Conservation (phyloP, 2,113 vertebrate species). For the Hippocampus comes region DNA sequence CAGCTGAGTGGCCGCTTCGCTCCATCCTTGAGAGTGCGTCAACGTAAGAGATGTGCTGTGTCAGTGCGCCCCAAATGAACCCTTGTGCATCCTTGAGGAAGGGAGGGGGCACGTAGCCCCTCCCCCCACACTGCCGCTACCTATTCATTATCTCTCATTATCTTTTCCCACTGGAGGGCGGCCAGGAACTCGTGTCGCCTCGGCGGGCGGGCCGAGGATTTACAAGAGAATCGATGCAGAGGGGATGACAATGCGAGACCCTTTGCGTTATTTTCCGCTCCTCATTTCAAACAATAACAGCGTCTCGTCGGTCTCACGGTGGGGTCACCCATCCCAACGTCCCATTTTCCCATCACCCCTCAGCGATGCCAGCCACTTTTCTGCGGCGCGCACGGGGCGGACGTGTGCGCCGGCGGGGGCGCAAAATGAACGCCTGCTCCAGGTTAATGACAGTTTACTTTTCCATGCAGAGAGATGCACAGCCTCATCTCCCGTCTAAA, state of each 20-base stretch:
- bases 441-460: slow-evolving; percentile 62
- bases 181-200: slow-evolving; percentile 54
- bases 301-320: slow-evolving; percentile 29
- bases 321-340: slow-evolving; percentile 51
- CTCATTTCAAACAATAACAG: slow-evolving; percentile 65
- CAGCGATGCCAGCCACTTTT: slow-evolving; percentile 23
- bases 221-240: slow-evolving; percentile 48
- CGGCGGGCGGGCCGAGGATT: slow-evolving; percentile 50
- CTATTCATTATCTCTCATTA: slow-evolving; percentile 70
- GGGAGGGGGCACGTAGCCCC: background rate
- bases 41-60: slow-evolving; percentile 54
- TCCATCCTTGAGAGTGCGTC: slow-evolving; percentile 17
- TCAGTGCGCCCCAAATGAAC: slow-evolving; percentile 54
- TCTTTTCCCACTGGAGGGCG: slow-evolving; percentile 48
- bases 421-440: slow-evolving; percentile 36
- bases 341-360: slow-evolving; percentile 35
- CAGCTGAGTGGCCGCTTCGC: slow-evolving; percentile 57
- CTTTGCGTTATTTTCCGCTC: slow-evolving; percentile 45
- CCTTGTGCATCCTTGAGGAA: slow-evolving; percentile 50
- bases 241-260: slow-evolving; percentile 42
- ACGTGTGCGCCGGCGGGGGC: slow-evolving; percentile 15
- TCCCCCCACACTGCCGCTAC: background rate
- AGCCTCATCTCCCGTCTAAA: slow-evolving; percentile 48
- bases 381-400: slow-evolving; percentile 43
- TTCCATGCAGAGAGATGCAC: slow-evolving; percentile 1